These are phyloP conservation scores for Asteroscopus sphinx DNA, from an alignment of 2,888 invertebrate genomes.

Conservation along the genomic window DNA sequence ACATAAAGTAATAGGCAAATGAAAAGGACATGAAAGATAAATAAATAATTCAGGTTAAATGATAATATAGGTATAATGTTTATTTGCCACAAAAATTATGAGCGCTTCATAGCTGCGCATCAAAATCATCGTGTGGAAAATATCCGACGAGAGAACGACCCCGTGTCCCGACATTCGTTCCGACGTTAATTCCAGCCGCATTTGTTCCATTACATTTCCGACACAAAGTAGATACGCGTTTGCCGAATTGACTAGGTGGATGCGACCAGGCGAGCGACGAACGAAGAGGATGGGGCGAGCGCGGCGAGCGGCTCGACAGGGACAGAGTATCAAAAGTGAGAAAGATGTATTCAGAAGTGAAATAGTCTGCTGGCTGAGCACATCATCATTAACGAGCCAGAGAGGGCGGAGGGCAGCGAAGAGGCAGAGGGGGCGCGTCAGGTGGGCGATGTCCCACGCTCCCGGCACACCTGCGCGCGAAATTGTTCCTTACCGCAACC, in stretches of 20 bases:
- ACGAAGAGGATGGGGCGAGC: slow-evolving; percentile 77
- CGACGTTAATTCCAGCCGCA: slow-evolving; percentile 89
- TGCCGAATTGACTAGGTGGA: slow-evolving; percentile 90
- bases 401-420: slow-evolving; percentile 90
- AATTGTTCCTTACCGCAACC: slow-evolving; percentile 80
- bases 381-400: slow-evolving; percentile 94
- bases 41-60: slow-evolving; percentile 34
- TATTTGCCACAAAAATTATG: slow-evolving; percentile 76
- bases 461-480: slow-evolving; percentile 82
- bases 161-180: slow-evolving; percentile 88
- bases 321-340: slow-evolving; percentile 88
- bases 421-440: slow-evolving; percentile 90
- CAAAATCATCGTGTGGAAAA: slow-evolving; percentile 89
- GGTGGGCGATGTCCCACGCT: slow-evolving; percentile 90
- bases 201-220: slow-evolving; percentile 90
- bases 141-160: slow-evolving; percentile 85
- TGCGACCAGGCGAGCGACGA: slow-evolving; percentile 85
- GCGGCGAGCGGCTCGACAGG: slow-evolving; percentile 68
- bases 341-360: slow-evolving; percentile 92
- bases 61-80: slow-evolving; percentile 50
- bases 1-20: background rate
- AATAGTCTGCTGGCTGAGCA: slow-evolving; percentile 94
- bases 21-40: slow-evolving; percentile 19
- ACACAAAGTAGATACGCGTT: slow-evolving; percentile 90
- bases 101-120: slow-evolving; percentile 83